phyloP scores from a whole-genome alignment of 2,888 invertebrate genomes.

The Heliconius cydno region DNA sequence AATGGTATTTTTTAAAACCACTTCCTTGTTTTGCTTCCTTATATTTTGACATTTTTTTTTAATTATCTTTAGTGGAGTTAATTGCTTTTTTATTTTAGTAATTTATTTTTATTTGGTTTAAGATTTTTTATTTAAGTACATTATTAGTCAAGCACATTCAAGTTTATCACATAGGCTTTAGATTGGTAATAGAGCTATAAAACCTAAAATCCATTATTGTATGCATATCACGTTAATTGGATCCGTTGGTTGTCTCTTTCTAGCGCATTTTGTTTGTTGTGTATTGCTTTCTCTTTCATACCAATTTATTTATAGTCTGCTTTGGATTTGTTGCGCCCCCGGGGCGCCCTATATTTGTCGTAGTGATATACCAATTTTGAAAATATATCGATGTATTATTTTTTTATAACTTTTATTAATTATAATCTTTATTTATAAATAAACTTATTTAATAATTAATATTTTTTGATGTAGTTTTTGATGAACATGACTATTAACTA shows the following conservation, averaged over 20 bases:
- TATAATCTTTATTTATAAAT: background rate
- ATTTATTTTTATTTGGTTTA: conserved; percentile 20
- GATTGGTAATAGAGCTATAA: conserved; percentile 44
- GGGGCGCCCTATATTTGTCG: conserved; percentile 70
- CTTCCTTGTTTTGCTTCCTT: conserved; percentile 7
- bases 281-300: conserved; percentile 58
- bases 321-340: conserved; percentile 66
- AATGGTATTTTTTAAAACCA: conserved; percentile 20
- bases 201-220: conserved; percentile 42
- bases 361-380: conserved; percentile 58
- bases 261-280: conserved; percentile 51
- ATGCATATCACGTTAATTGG: conserved; percentile 42
- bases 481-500: background rate
- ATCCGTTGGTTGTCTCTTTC: conserved; percentile 58
- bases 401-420: background rate
- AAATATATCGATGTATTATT: conserved; percentile 44
- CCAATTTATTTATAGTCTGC: conserved; percentile 71
- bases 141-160: background rate
- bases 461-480: background rate
- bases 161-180: conserved; percentile 19
- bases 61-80: background rate
- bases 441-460: background rate
- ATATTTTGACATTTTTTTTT: background rate
- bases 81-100: background rate
- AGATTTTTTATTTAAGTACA: background rate